Base-by-base conservation (phyloP, 2,113 vertebrate species). In the Notiomystis cincta region DNA sequence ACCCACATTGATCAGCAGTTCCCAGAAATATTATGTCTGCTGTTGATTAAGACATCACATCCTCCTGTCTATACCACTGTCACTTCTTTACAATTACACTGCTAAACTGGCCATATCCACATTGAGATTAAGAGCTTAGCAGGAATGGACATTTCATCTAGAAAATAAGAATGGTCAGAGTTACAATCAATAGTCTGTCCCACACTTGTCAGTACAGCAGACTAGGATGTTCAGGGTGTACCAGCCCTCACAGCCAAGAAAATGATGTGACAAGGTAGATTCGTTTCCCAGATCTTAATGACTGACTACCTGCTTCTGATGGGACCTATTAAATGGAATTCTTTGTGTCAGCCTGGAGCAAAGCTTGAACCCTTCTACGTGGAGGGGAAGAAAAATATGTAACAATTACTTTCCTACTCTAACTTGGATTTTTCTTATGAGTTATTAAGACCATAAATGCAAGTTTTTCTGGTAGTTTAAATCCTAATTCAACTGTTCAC, bases 101-200 rank as follows among this genome's bases (percentile, higher is more conserved):
- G 40, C 81, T 82, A 85, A 95, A 94, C 78, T 79, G 73, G 24
- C 66, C 90, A 77, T 73, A 93, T 85, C 94, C 84, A 47, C 94
- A 58, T 25, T 69, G 91, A 97, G 95, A 94, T 96, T 94, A 97
- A 95, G 58, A 91, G 91, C 62, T 97, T 94, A 96, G 58, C 33
- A 79, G 91, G 54, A 95, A 85, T 73, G 75, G 85, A 86, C 87
- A 70, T 95, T 95, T 97, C 69, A 95, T 80, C 75, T 95, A 44
- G 75, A 91, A 96, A 94, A 96, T 87, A 96, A 94, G 67, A 87
- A 62, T 82, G 79, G 84, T 28, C 70, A 88, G 87, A 91, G 38
- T 91, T 80, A 35, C 38, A 86, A 71, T 91, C 85, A 80, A 95
- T 94, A 94, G 25, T 65, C 75, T 76, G 88, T 93, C 82, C 75